Conservation (phyloP, 2,888 invertebrate genomes). For the Orchesellides sinensis region DNA sequence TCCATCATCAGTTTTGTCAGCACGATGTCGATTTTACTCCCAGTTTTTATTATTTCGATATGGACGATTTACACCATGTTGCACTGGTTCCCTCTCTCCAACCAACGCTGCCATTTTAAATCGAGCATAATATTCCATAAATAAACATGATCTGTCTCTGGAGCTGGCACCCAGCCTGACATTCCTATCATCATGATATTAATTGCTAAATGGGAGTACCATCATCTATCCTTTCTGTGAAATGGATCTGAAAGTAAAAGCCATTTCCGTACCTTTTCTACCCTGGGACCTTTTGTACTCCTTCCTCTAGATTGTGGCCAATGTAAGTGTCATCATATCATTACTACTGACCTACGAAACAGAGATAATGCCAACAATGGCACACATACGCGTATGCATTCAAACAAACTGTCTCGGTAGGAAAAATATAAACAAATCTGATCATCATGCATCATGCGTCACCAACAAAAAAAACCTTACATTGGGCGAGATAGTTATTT, state of each 20-base stretch:
- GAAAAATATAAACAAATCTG: slow-evolving; percentile 40
- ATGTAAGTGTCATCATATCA: not conserved
- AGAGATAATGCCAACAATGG: not conserved
- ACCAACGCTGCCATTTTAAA: not conserved
- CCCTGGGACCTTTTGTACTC: too few species aligned
- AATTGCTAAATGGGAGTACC: slow-evolving; percentile 48
- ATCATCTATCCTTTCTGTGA: slow-evolving; percentile 28
- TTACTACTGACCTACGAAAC: slow-evolving; percentile 29
- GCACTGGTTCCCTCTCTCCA: not conserved
- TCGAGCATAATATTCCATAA: slow-evolving; percentile 22
- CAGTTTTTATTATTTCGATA: slow-evolving; percentile 22
- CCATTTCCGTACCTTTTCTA: slow-evolving; percentile 6
- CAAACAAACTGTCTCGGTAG: not conserved
- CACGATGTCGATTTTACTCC: not conserved
- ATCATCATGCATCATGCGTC: slow-evolving; percentile 4
- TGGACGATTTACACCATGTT: slow-evolving; percentile 54
- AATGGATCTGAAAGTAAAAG: slow-evolving; percentile 14
- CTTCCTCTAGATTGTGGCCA: too few species aligned
- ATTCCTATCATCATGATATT: slow-evolving; percentile 42
- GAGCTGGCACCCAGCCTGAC: slow-evolving; percentile 32
- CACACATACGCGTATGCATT: not conserved
- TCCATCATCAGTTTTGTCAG: slow-evolving; percentile 16
- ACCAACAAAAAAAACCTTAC: too few species aligned
- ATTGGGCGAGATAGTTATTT: not conserved
- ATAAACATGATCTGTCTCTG: slow-evolving; percentile 39